Evolutionary conservation across 2,888 invertebrate species (phyloP).

Genomic region (Polietes domitor): DNA sequence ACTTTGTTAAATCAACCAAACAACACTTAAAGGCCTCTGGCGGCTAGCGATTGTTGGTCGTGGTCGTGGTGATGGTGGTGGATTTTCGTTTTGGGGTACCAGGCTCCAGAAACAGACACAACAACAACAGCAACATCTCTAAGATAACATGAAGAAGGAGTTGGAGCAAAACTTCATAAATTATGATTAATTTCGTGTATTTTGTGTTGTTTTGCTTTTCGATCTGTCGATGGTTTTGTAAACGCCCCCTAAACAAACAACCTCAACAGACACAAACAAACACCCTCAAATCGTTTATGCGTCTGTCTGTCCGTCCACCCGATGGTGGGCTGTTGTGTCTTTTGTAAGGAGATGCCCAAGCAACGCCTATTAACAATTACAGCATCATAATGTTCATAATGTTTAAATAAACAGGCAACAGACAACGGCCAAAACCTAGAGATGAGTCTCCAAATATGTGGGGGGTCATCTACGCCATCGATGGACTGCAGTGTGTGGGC

Average conservation of each 20-base stretch:
- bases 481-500: not conserved
- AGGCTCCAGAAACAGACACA: no score
- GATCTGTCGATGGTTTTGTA: constrained; percentile 30
- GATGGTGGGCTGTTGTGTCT: no score
- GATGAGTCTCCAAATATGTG: not conserved
- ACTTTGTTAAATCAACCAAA: constrained; percentile 42
- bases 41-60: not conserved
- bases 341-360: not conserved
- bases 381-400: constrained; percentile 31
- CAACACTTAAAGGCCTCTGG: constrained; percentile 23
- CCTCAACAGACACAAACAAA: no score
- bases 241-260: constrained; percentile 47
- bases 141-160: no score
- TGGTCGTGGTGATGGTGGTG: not conserved
- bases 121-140: no score
- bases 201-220: constrained; percentile 15
- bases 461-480: not conserved
- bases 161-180: constrained; percentile 27
- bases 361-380: constrained; percentile 34
- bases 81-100: not conserved
- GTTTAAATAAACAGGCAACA: no score
- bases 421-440: not conserved
- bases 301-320: no score
- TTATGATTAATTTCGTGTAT: constrained; percentile 43
- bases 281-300: no score